Percentiles rank a stretch among this genome's conserved stretches.
Evolutionary conservation across 2,888 invertebrate species (phyloP).

Genomic region (Syrphus vitripennis): DNA sequence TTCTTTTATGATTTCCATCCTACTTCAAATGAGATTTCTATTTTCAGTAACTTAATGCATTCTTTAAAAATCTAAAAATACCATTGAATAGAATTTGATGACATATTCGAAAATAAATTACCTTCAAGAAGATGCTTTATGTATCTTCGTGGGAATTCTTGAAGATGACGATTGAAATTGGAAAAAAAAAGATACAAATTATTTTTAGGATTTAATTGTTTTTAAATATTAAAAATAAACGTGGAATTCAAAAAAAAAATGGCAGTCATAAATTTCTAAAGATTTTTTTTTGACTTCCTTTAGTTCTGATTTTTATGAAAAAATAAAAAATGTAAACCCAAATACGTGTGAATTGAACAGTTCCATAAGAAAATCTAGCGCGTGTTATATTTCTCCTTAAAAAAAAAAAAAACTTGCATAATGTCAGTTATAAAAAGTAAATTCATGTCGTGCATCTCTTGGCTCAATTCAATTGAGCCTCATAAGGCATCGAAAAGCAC

Average conservation of each 20-base stretch:
- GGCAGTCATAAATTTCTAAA: no score
- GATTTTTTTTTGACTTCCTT: no score
- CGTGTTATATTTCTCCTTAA: not conserved
- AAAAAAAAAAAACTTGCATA: not conserved
- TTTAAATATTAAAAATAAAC: not conserved
- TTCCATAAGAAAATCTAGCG: not conserved
- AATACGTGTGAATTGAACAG: not conserved
- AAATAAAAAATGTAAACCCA: no score
- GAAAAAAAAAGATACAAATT: no score
- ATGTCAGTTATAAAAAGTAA: not conserved
- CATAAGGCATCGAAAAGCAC: not conserved
- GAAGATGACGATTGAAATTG: not conserved
- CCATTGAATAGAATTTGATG: not conserved
- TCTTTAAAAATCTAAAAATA: not conserved
- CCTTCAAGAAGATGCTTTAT: not conserved
- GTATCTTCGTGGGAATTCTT: not conserved
- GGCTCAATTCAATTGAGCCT: not conserved
- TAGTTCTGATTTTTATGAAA: not conserved
- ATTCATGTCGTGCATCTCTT: not conserved
- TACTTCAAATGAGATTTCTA: not conserved
- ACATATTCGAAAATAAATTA: not conserved
- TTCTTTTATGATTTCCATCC: not conserved
- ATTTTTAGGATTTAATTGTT: not conserved
- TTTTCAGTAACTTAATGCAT: not conserved
- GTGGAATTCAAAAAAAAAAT: not conserved